These are phyloP conservation scores for Ectropis grisescens DNA, from an alignment of 1,140 invertebrate genomes.

Conservation along the genomic window DNA sequence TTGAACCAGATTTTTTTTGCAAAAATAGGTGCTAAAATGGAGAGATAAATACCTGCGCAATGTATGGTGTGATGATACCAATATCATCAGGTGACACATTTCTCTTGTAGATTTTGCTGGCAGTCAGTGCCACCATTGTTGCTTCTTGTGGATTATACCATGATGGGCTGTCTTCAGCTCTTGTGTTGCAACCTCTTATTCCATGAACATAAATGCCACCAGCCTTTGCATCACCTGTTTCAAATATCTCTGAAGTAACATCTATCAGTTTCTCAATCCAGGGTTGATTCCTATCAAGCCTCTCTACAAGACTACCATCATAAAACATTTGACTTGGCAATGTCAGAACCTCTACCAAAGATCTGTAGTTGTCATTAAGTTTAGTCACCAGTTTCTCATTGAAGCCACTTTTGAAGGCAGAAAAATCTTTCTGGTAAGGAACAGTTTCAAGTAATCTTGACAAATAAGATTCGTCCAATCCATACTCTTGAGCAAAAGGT, in stretches of 20 bases:
- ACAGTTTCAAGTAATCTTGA: conserved; percentile 75
- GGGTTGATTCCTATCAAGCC: conserved; percentile 54
- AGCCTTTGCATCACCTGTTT: conserved; percentile 34
- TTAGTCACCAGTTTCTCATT: conserved; percentile 80
- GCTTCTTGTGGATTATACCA: conserved; percentile 94
- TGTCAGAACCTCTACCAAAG: conserved; percentile 81
- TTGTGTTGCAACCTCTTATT: conserved; percentile 80
- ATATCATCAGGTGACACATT: conserved; percentile 80
- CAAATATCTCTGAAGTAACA: conserved; percentile 50
- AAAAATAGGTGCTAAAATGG: too few relatives aligned
- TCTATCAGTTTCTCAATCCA: conserved; percentile 41
- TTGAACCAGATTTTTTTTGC: too few relatives aligned
- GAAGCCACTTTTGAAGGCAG: conserved; percentile 67
- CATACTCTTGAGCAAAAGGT: conserved; percentile 73
- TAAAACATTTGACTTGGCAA: conserved; percentile 89
- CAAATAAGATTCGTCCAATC: conserved; percentile 79
- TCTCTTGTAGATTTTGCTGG: conserved; percentile 74
- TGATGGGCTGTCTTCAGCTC: conserved; percentile 83
- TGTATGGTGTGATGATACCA: conserved; percentile 94
- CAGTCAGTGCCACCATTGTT: conserved; percentile 74
- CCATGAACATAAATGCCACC: conserved; percentile 89
- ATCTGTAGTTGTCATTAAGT: conserved; percentile 83
- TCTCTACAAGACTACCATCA: conserved; percentile 75
- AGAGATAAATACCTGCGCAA: conserved; percentile 93
- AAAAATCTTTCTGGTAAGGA: conserved; percentile 76